Base-by-base conservation (phyloP, 2,113 vertebrate species). In the Nanorana parkeri region DNA sequence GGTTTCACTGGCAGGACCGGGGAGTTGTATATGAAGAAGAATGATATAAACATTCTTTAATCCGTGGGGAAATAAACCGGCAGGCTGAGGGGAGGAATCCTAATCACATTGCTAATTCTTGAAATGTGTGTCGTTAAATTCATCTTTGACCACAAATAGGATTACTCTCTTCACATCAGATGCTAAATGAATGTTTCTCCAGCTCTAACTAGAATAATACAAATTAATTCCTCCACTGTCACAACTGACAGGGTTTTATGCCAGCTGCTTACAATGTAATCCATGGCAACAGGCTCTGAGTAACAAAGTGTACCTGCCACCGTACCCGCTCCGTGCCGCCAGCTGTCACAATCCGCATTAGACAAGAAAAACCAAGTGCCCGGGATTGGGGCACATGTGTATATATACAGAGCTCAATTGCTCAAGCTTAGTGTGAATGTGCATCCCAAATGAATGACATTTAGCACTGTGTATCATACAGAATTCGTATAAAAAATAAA, bases 101-200 rank as follows among this genome's bases (percentile, higher is more conserved):
- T 51, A 75, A 61, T 75, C 21, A 41, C 51, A 51, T 63, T 51
- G 60, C 74, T 77, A 60, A 60, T 77, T 77, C 74, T 17, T 47
- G 60, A 63, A 47, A 21, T n/a, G 56, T 64, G 15, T 55, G 47
- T 28, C 16, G 47, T 77, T 51, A 51, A 64, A 77, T 24, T 60
- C 58, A 77, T 63, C 32, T 64, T 77, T 8, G 13, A 71, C 11
- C 52, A 54, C 68, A 71, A 71, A 71, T 51, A 71, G 68, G 47
- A 71, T 71, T 71, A 47, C 26, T 74, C 17, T 58, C 16, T 23
- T 21, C 71, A 74, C 54, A 28, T 29, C 56, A 74, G 29, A 28
- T 28, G 71, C 7, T 24, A 74, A 56, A 51, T 52, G 8, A 52
- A 51, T 26, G n/a, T 68, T 29, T 47, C 29, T 13, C 24, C 41